Base-by-base conservation (phyloP, 2,797 vertebrate species). In the Gadopsis marmoratus region DNA sequence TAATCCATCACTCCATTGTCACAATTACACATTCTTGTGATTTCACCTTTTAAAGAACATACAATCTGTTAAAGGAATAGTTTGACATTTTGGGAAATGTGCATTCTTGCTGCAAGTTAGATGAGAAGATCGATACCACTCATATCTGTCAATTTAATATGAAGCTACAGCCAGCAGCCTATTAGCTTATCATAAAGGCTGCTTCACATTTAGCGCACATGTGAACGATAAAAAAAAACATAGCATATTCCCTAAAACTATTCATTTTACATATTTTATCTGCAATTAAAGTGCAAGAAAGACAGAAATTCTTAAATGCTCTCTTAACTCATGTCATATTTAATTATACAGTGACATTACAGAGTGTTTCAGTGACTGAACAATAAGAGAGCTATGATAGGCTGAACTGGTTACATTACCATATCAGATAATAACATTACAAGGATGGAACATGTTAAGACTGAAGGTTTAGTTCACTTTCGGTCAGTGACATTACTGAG, bases 401-500 rank as follows among this genome's bases (percentile, higher is more conserved):
- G 31, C 23, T 41, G 0, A 67, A 26, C n/a, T 47, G 5, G 37
- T 23, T 35, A 37, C 8, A 67, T 82, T 55, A 54, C 6, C 13
- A 48, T 26, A 59, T 54, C 3, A 61, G 26, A 58, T 14, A 12
- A 53, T n/a, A 50, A 60, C 21, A 70, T 5, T 35, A 14, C 23
- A 19, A 76, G 11, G 50, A 48, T 50, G 5, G 7, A 62, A 55
- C 61, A 48, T 14, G 5, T 74, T 86, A 88, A 26, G 81, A 84
- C 62, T 82, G 7, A 43, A 65, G n/a, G 14, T 86, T 87, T 0
- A 94, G 63, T 73, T 95, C 89, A 60, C 70, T 86, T 39, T 86
- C 78, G 48, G 81, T 89, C 66, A 94, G 89, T 29, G 92, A 91
- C 35, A 86, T 60, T 0, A 94, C 37, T 1, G 88, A 39, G 11